Evolutionary conservation across 35 echinoderm and acorn worm species (phyloP), one percentile per base, ranked within the genome.

Genomic region (Apostichopus parvimensis): DNA sequence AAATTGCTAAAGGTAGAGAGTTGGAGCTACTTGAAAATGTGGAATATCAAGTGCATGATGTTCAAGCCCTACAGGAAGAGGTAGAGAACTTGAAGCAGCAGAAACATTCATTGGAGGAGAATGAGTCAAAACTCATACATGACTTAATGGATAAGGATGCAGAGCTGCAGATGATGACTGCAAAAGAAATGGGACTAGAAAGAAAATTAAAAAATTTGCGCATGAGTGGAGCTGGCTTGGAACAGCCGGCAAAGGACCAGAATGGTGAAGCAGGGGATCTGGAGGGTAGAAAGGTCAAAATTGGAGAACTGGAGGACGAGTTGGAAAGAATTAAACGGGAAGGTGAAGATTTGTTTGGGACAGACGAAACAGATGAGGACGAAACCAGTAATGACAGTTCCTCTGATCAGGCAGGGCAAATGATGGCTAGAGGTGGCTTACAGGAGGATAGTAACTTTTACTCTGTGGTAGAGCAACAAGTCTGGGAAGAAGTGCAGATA

Each of bases 401-500:
- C 12, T 17, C 9, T 13, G 54, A 91, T n/a, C 23, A 72, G 5
- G 0, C 52, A 4, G 60, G 61, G 20, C 28, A 52, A 55, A 18
- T 8, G 52, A 8, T 14, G 0, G 14, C 21, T 52, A 57, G 9
- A 82, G 68, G 18, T 28, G 7, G 13, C 17, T 52, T 12, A 23
- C 61, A 88, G 1, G 86, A 72, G 58, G 21, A 45, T 34, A 26
- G 64, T 55, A 88, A 88, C 64, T 5, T 88, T 53, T 88, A 88
- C 26, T 72, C 86, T 12, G 86, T 88, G 6, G 68, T 88, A 26
- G 86, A 88, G 64, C 86, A 88, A 88, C 61, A 88, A 64, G 28
- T 88, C 5, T 88, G 86, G 86, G 86, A 88, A 88, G 86, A 88
- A 17, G 86, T 88, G 86, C 61, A 88, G 45, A 64, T 88, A 11